Evolutionary conservation across 2,797 vertebrate species (phyloP).

Genomic region (Prunella strophiata): DNA sequence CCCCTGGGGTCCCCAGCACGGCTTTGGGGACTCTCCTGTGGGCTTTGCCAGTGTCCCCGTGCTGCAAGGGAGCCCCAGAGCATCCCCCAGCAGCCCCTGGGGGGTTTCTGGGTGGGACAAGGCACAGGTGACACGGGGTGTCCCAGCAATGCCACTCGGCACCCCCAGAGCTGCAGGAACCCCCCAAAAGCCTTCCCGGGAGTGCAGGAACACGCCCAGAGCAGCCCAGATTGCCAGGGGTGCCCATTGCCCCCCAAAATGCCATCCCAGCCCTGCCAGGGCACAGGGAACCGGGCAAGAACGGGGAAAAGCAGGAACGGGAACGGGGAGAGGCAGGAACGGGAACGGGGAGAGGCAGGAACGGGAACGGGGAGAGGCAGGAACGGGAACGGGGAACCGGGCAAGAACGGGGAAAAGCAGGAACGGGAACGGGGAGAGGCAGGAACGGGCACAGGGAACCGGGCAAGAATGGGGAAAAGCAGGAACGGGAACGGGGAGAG

Average conservation of each 20-base stretch:
- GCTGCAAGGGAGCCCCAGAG: not conserved
- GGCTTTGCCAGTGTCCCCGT: not conserved
- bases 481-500: too few relatives aligned
- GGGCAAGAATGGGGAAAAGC: too few relatives aligned
- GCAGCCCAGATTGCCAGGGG: not conserved
- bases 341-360: too few relatives aligned
- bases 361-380: too few relatives aligned
- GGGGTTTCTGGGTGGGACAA: not conserved
- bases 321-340: too few relatives aligned
- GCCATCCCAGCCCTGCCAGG: fast-evolving
- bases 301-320: too few relatives aligned
- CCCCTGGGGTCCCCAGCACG: not conserved
- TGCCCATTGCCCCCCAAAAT: not conserved
- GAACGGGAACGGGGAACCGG: too few relatives aligned
- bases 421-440: too few relatives aligned
- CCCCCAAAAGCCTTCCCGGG: not conserved
- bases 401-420: too few relatives aligned
- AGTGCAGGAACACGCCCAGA: fast-evolving
- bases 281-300: too few relatives aligned
- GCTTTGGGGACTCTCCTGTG: not conserved
- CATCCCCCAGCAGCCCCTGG: not conserved
- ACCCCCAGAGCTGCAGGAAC: not conserved
- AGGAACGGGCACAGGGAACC: too few relatives aligned
- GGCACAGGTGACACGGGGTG: fast-evolving
- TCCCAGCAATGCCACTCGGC: fast-evolving